phyloP scores from a whole-genome alignment of 2,888 invertebrate species.

The Plemyria rubiginata region DNA sequence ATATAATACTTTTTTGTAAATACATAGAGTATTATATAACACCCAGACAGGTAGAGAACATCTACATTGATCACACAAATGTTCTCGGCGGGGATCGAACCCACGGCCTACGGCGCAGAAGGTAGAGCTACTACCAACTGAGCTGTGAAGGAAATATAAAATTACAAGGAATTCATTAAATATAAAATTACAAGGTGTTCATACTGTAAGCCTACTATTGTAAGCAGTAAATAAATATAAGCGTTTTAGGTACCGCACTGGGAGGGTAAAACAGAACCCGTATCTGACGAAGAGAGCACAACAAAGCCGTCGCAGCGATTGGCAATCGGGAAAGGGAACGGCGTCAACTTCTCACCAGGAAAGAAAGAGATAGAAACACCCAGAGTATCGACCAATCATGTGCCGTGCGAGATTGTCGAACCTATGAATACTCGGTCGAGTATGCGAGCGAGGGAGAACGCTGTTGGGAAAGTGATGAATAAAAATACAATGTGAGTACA shows the following conservation, averaged over 20 bases:
- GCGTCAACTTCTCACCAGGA: constrained; percentile 52
- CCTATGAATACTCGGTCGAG: constrained; percentile 16
- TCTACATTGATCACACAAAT: too few relatives aligned
- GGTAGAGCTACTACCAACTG: too few relatives aligned
- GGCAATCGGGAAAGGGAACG: constrained; percentile 46
- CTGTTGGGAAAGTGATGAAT: constrained; percentile 13
- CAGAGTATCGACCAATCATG: constrained; percentile 15
- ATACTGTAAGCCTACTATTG: too few relatives aligned
- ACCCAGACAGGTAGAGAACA: too few relatives aligned
- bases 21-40: too few relatives aligned
- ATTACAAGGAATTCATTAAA: too few relatives aligned
- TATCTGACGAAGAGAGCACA: constrained; percentile 62
- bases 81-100: too few relatives aligned
- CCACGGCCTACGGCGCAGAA: too few relatives aligned
- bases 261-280: constrained; percentile 67
- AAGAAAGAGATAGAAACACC: constrained; percentile 54
- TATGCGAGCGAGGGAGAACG: constrained; percentile 8
- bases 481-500: constrained; percentile 18
- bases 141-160: too few relatives aligned
- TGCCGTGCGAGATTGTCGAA: constrained; percentile 23
- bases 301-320: constrained; percentile 43
- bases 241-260: constrained; percentile 43
- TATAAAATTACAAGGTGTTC: too few relatives aligned
- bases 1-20: too few relatives aligned
- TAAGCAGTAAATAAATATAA: neutral